Evolutionary conservation across 2,113 vertebrate species (phyloP).

Genomic region (Stigmatopora argus): DNA sequence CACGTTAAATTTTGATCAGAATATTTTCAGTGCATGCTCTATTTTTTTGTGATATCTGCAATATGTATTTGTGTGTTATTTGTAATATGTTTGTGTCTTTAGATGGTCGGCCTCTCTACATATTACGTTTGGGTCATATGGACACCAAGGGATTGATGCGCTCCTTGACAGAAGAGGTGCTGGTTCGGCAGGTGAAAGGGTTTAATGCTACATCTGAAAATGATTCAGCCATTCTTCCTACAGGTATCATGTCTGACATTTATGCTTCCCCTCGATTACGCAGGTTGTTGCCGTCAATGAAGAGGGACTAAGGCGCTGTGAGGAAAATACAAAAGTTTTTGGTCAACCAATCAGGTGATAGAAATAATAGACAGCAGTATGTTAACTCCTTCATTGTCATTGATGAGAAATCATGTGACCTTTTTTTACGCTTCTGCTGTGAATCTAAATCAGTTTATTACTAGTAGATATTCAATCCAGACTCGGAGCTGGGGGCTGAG

Average conservation of each 20-base stretch:
- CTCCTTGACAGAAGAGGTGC: constrained; percentile 85
- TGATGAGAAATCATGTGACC: no score
- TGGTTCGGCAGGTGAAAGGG: constrained; percentile 82
- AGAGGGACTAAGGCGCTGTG: constrained; percentile 87
- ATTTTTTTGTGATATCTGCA: no score
- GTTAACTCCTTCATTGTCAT: no score
- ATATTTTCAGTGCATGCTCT: background rate
- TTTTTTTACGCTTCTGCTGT: no score
- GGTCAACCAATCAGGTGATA: constrained; percentile 88
- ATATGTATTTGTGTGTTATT: background rate
- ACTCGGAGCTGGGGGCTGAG: no score
- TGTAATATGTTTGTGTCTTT: constrained; percentile 14
- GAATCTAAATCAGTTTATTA: no score
- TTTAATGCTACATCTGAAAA: background rate
- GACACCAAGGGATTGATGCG: constrained; percentile 93
- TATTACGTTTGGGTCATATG: constrained; percentile 92
- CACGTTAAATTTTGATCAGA: background rate
- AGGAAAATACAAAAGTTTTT: constrained; percentile 90
- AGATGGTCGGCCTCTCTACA: constrained; percentile 90
- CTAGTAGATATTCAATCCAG: no score
- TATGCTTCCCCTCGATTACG: background rate
- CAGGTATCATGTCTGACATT: background rate
- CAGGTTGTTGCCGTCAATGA: constrained; percentile 95
- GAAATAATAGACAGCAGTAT: background rate
- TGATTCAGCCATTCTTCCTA: background rate